Base-by-base conservation (phyloP, 2,113 vertebrate genomes). In the Tragelaphus scriptus region DNA sequence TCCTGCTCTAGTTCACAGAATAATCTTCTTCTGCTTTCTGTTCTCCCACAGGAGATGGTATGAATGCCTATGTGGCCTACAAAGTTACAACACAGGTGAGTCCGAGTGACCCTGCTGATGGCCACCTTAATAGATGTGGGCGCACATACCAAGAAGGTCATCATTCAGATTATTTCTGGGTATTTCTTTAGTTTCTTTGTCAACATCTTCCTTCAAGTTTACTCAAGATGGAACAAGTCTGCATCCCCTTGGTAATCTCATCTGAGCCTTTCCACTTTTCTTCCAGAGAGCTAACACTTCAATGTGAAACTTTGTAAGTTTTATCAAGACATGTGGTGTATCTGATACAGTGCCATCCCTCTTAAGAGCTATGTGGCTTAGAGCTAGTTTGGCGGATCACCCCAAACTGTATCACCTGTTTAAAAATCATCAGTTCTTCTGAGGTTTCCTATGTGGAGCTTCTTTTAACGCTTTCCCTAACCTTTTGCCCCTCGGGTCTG, bases 31-130 rank as follows among this genome's bases (percentile, higher is more conserved):
- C n/a, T n/a, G n/a, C n/a, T n/a, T n/a, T n/a, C n/a, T n/a, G n/a
- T n/a, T n/a, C n/a, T n/a, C n/a, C n/a, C n/a, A 3, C 40, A 40
- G 40, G 99, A 58, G 99, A 99, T 28, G 99, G 99, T 40, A 99
- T 99, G 99, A 99, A 99, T 25, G 99, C 99, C 0, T 99, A 99
- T 0, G 99, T 99, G 98, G 99, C 99, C 97, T 99, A 99, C 98
- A 99, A 99, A 99, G 99, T 99, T 11, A 99, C 99, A 55, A 99
- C 99, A 44, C 99, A 99, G 99, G 99, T 99, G 98, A 7, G 98
- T 97, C 61, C 55, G 40, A 2, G 63, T 19, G 86, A 53, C 49
- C 90, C 75, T 93, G 26, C 88, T 82, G 1, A 68, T 55, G 77
- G 30, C 85, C 4, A 19, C 53, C 82, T 92, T 85, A 65, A 53